Evolutionary conservation across 37 sponge, comb jelly and placozoan genomes (phyloP).

Genomic region (Crambe crambe): DNA sequence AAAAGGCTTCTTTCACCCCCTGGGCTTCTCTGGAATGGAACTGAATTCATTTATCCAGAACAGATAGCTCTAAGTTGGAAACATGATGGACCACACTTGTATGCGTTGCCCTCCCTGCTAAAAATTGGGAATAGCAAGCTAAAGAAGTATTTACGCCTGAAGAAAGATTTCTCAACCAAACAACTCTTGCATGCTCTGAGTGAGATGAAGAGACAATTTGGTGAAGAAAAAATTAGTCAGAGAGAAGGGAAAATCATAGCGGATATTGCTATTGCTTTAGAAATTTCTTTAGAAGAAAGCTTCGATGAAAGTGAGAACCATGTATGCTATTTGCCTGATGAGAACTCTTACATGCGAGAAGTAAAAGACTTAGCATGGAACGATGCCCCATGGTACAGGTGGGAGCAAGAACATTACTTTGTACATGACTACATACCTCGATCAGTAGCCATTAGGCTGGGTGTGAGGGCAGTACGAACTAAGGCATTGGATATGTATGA

Average conservation of each 20-base stretch:
- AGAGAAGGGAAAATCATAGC: neutral
- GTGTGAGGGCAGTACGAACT: constrained; percentile 30
- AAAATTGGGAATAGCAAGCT: neutral
- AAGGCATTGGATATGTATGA: constrained; percentile 30
- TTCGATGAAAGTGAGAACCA: too few species aligned
- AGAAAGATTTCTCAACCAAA: neutral
- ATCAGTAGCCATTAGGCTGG: constrained; percentile 22
- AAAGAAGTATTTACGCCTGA: neutral
- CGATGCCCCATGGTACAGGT: constrained; percentile 41
- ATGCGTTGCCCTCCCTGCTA: too few species aligned
- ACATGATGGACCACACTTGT: constrained; percentile 30
- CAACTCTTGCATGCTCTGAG: neutral
- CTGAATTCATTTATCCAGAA: too few species aligned
- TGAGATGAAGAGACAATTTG: neutral
- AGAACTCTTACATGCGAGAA: constrained; percentile 1
- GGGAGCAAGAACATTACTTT: neutral
- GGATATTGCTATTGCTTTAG: neutral
- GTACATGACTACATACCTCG: constrained; percentile 14
- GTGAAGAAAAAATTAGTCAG: neutral
- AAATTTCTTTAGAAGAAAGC: too few species aligned
- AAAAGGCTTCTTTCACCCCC: too few species aligned
- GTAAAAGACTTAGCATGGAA: constrained; percentile 12
- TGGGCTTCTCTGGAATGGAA: too few species aligned
- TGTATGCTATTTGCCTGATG: too few species aligned
- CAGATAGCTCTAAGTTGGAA: too few species aligned